Conservation (phyloP, 1,140 invertebrate genomes). For the Hormaphis cornu region DNA sequence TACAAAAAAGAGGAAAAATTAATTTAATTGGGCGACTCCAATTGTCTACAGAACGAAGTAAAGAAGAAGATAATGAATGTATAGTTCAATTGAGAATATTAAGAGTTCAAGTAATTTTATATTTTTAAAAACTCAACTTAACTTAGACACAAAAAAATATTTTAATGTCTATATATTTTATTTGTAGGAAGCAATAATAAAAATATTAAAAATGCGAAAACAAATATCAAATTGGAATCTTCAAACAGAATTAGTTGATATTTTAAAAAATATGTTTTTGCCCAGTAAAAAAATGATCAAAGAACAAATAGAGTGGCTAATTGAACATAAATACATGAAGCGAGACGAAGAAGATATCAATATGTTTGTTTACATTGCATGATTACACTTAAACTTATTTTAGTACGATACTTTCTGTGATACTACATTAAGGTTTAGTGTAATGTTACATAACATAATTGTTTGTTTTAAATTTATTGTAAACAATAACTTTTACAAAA, state of each 20-base stretch:
- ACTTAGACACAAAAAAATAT: background rate
- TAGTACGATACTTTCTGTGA: conserved; percentile 13
- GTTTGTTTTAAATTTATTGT: no score
- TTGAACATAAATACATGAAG: conserved; percentile 96
- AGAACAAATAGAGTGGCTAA: conserved; percentile 98
- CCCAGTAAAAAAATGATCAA: conserved; percentile 99
- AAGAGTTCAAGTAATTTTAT: conserved; percentile 57
- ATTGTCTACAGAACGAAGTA: conserved; percentile 86
- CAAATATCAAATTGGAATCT: conserved; percentile 85
- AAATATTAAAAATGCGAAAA: conserved; percentile 97
- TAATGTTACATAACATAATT: conserved; percentile 13
- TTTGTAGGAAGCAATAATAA: conserved; percentile 90
- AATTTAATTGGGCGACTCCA: conserved; percentile 92
- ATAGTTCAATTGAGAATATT: conserved; percentile 92
- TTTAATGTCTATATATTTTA: background rate
- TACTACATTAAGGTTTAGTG: conserved; percentile 18
- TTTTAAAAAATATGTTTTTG: conserved; percentile 98
- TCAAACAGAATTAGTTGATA: conserved; percentile 93
- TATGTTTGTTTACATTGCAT: conserved; percentile 96
- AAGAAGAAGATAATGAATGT: conserved; percentile 94
- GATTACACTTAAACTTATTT: conserved; percentile 40
- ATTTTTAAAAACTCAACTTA: conserved; percentile 36
- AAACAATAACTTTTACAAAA: no score
- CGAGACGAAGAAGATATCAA: conserved; percentile 96
- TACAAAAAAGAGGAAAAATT: conserved; percentile 85